Percentiles rank a stretch among this genome's conserved stretches.
These are phyloP conservation scores for Echinometra lucunter DNA, from an alignment of 53 echinoderm and acorn worm genomes.

Conservation along the genomic window DNA sequence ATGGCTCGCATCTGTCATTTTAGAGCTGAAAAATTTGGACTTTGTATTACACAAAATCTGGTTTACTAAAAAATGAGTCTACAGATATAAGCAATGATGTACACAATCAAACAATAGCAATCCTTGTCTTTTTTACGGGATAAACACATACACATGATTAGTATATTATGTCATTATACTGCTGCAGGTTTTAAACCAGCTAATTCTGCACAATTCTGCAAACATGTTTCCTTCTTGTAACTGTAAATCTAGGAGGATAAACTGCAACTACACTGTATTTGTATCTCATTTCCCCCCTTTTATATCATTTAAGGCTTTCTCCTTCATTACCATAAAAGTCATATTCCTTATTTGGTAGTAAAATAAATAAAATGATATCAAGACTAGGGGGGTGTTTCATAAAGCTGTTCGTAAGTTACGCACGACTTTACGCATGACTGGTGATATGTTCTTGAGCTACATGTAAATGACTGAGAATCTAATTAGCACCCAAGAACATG, in stretches of 20 bases:
- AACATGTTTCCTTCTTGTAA: not conserved
- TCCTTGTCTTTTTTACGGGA: not conserved
- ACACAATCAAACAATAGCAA: not conserved
- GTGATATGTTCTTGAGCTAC: too few relatives aligned
- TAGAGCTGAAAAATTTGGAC: not conserved
- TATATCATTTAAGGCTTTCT: not conserved
- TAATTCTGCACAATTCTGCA: not conserved
- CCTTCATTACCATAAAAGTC: too few relatives aligned
- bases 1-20: too few relatives aligned
- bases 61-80: not conserved
- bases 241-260: not conserved
- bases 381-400: too few relatives aligned
- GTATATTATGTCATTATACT: not conserved
- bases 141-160: not conserved
- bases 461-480: too few relatives aligned
- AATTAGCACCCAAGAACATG: too few relatives aligned
- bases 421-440: too few relatives aligned
- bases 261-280: not conserved
- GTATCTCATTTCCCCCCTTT: not conserved
- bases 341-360: not conserved
- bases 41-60: not conserved
- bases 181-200: not conserved
- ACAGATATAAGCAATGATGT: not conserved
- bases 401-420: too few relatives aligned
- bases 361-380: not conserved